A percentile compares a stretch with the other conserved stretches of the same genome.
Conservation (phyloP, 2,888 invertebrate genomes). For the Scelioninae gen. 2 region DNA sequence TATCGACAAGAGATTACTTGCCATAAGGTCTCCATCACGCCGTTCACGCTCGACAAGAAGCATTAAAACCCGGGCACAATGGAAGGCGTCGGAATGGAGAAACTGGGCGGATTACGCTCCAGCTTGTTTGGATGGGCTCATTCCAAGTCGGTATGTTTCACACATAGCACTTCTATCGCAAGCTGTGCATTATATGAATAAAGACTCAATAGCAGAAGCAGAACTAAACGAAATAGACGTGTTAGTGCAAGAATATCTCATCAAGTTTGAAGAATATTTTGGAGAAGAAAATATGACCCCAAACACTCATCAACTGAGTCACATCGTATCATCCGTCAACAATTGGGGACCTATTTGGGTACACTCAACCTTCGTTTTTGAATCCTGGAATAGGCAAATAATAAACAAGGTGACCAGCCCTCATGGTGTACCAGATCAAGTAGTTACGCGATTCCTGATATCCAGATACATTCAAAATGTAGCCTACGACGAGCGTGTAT, state of each 20-base stretch:
- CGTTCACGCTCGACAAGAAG: constrained; percentile 17
- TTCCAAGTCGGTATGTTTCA: constrained; percentile 11
- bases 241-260: no score
- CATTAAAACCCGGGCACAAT: not conserved
- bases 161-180: no score
- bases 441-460: no score
- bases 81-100: constrained; percentile 25
- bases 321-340: constrained; percentile 25
- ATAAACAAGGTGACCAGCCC: constrained; percentile 36
- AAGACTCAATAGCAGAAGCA: no score
- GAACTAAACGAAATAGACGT: no score
- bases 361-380: constrained; percentile 32
- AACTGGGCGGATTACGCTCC: constrained; percentile 17
- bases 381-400: constrained; percentile 49
- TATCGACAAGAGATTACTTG: not conserved
- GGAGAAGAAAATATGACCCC: constrained; percentile 6
- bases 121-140: constrained; percentile 11
- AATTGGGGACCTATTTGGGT: constrained; percentile 48
- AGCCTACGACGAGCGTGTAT: no score
- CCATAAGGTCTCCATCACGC: constrained; percentile 11
- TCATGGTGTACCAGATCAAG: constrained; percentile 16
- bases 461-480: no score
- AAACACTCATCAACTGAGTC: constrained; percentile 13
- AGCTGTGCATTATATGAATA: not conserved
- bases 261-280: constrained; percentile 6